Conservation (phyloP, 1,140 invertebrate genomes). For the Lepidotrigona ventralis region DNA sequence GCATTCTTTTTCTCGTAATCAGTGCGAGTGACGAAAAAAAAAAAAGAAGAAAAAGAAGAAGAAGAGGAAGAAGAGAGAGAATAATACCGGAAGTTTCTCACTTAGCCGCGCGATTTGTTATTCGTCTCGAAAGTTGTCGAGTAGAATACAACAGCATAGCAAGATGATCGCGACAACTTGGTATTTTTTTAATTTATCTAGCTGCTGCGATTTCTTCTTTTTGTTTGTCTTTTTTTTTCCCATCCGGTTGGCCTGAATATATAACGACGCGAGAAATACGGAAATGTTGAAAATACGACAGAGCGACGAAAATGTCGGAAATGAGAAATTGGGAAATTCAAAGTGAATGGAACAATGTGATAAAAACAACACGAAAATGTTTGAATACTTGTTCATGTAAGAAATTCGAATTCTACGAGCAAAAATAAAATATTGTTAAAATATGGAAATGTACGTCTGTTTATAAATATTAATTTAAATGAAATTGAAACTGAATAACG, state of each 20-base stretch:
- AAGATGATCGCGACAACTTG: not conserved
- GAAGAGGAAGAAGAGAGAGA: not conserved
- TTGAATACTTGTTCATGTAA: too few species aligned
- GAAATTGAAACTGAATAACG: too few species aligned
- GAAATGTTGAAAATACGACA: too few species aligned
- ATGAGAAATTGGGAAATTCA: too few species aligned
- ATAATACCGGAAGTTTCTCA: not conserved
- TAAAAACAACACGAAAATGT: too few species aligned
- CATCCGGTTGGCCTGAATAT: too few species aligned
- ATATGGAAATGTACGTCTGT: too few species aligned
- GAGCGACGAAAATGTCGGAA: too few species aligned
- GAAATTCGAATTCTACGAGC: not conserved
- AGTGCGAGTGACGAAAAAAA: conserved; percentile 14
- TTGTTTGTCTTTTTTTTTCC: not conserved
- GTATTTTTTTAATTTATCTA: not conserved
- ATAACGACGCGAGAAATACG: not conserved
- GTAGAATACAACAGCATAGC: not conserved
- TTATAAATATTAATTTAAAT: too few species aligned
- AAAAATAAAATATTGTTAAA: too few species aligned
- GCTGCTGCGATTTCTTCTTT: not conserved
- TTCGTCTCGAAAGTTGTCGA: not conserved
- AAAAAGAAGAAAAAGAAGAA: not conserved
- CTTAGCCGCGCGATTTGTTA: not conserved
- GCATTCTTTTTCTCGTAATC: conserved; percentile 22
- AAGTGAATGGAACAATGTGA: too few species aligned